Conservation (phyloP, 1,140 invertebrate genomes). For the Pectinophora gossypiella region DNA sequence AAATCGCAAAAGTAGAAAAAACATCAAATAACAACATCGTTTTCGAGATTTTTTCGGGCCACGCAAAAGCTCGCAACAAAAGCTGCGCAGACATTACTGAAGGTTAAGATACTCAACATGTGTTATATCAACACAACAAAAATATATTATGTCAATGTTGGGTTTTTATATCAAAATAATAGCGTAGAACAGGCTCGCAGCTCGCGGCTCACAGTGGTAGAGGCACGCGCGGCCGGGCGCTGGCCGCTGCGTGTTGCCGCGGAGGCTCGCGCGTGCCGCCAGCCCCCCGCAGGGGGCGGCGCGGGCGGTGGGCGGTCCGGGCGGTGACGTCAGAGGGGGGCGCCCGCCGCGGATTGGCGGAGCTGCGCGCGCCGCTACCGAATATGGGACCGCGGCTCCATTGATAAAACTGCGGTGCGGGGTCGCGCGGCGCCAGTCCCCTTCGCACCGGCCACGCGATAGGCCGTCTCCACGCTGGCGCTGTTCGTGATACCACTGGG, state of each 20-base stretch:
- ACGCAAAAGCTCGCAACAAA: too few relatives aligned
- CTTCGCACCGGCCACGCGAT: slow-evolving; percentile 61
- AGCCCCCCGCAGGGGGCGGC: slow-evolving; percentile 51
- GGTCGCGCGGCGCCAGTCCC: slow-evolving; percentile 71
- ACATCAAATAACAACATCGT: too few relatives aligned
- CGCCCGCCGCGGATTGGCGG: slow-evolving; percentile 56
- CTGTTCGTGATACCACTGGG: slow-evolving; percentile 69
- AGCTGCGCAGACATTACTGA: too few relatives aligned
- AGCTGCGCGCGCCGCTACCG: slow-evolving; percentile 70
- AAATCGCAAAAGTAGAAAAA: too few relatives aligned
- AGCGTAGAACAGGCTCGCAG: too few relatives aligned
- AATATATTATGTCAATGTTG: too few relatives aligned
- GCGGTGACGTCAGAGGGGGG: slow-evolving; percentile 64
- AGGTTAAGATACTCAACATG: too few relatives aligned
- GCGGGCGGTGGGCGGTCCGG: slow-evolving; percentile 58
- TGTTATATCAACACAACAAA: too few relatives aligned
- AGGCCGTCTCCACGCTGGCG: slow-evolving; percentile 68
- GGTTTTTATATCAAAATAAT: too few relatives aligned
- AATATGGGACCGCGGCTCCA: slow-evolving; percentile 75
- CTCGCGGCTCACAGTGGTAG: background rate
- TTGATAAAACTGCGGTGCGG: slow-evolving; percentile 72
- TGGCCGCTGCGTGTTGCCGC: slow-evolving; percentile 21
- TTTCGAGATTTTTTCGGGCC: too few relatives aligned
- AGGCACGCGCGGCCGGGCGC: slow-evolving; percentile 10
- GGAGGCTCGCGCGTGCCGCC: too few relatives aligned